These are phyloP conservation scores for Mystacides longicornis DNA, from an alignment of 2,888 invertebrate species.

Conservation along the genomic window DNA sequence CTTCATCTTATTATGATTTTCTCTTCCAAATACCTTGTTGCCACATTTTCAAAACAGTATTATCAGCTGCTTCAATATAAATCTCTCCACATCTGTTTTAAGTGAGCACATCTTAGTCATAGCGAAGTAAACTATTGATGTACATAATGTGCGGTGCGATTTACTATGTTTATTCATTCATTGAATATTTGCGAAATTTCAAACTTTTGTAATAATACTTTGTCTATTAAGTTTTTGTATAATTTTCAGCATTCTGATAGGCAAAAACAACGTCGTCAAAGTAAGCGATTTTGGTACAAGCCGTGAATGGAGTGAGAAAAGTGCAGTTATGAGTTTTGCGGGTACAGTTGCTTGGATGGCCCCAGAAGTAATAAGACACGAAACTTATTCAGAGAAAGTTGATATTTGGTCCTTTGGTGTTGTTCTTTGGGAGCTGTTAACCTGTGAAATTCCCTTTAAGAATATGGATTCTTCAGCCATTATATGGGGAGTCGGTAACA, in stretches of 20 bases:
- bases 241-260: conserved; percentile 69
- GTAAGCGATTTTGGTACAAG: conserved; percentile 98
- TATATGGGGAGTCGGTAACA: conserved; percentile 96
- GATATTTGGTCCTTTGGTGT: conserved; percentile 99
- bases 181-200: background rate
- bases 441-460: conserved; percentile 88
- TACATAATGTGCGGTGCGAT: too few relatives aligned
- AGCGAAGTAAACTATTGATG: too few relatives aligned
- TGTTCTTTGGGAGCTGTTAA: conserved; percentile 95
- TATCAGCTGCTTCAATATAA: too few relatives aligned
- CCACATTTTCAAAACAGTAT: too few relatives aligned
- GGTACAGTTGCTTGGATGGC: conserved; percentile 99
- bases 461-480: conserved; percentile 94
- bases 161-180: too few relatives aligned
- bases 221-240: background rate
- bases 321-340: conserved; percentile 95
- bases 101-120: too few relatives aligned
- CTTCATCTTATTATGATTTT: too few relatives aligned
- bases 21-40: too few relatives aligned
- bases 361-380: conserved; percentile 94
- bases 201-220: background rate
- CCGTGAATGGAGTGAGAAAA: conserved; percentile 89
- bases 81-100: too few relatives aligned
- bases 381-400: conserved; percentile 94
- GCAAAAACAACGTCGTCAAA: conserved; percentile 74